These are phyloP conservation scores for Malthinus seriepunctatus DNA, from an alignment of 2,888 invertebrate species.

Conservation along the genomic window DNA sequence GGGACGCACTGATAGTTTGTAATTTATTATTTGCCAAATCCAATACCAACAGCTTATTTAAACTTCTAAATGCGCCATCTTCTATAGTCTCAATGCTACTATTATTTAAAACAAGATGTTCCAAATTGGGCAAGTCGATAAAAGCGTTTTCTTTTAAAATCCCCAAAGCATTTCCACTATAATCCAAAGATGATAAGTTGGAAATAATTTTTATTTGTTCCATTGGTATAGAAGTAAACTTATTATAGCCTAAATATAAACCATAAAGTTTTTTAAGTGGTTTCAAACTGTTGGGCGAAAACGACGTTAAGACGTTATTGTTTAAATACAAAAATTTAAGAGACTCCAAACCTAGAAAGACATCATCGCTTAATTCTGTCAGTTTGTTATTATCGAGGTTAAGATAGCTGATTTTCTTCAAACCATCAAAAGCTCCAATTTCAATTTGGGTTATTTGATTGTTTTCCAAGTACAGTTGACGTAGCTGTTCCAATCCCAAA, in stretches of 20 bases:
- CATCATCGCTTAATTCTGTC: background rate
- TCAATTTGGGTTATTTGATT: background rate
- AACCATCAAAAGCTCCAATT: background rate
- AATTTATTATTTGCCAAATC: slow-evolving; percentile 1
- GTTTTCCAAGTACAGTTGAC: background rate
- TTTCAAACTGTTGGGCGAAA: background rate
- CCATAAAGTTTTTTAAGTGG: too few species aligned
- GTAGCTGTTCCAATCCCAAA: background rate
- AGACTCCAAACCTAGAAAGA: background rate
- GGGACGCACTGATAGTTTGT: background rate
- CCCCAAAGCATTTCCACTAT: background rate
- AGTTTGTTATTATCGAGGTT: background rate
- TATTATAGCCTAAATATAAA: background rate
- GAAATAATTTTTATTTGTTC: background rate
- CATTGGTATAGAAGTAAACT: background rate
- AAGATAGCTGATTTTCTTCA: background rate
- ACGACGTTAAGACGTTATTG: background rate
- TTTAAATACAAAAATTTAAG: background rate
- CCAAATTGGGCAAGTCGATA: background rate
- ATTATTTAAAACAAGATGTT: background rate
- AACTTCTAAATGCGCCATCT: background rate
- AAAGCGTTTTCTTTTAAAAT: background rate
- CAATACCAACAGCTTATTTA: background rate
- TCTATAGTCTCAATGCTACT: background rate
- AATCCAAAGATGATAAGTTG: background rate